phyloP scores from a whole-genome alignment of 2,888 invertebrate species.

The Argynnis bischoffii region DNA sequence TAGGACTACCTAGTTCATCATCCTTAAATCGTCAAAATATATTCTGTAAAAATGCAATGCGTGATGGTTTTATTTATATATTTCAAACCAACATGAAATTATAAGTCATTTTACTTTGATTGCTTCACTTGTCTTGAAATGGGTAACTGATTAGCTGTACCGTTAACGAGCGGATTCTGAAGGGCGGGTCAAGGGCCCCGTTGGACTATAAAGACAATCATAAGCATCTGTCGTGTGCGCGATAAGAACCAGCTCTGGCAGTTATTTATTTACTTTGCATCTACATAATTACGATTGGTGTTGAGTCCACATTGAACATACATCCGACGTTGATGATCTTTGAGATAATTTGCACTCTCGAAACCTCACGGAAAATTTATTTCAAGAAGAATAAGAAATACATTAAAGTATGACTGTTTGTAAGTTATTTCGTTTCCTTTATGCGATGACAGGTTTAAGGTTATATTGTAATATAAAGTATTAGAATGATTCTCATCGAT shows the following conservation, averaged over 20 bases:
- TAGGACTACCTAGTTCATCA: too few relatives aligned
- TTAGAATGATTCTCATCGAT: too few relatives aligned
- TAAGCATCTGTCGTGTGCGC: slow-evolving; percentile 14
- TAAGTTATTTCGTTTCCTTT: too few relatives aligned
- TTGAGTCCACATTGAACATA: not conserved
- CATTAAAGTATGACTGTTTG: too few relatives aligned
- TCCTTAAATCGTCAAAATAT: too few relatives aligned
- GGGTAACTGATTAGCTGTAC: slow-evolving; percentile 12
- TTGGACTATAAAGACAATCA: slow-evolving; percentile 21
- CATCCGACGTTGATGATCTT: not conserved
- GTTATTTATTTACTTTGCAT: slow-evolving; percentile 21
- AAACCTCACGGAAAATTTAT: not conserved
- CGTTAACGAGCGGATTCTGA: slow-evolving; percentile 18
- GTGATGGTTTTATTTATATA: too few relatives aligned
- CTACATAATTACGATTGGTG: slow-evolving; percentile 8
- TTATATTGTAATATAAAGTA: too few relatives aligned
- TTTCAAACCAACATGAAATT: slow-evolving; percentile 7
- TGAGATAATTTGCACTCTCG: not conserved
- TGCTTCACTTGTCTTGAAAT: slow-evolving; percentile 10
- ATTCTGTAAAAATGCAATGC: too few relatives aligned
- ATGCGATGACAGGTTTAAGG: too few relatives aligned
- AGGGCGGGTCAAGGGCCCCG: slow-evolving; percentile 28
- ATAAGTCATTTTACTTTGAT: not conserved
- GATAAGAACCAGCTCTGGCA: slow-evolving; percentile 23
- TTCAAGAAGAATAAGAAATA: too few relatives aligned